phyloP scores from a whole-genome alignment of 2,113 vertebrate species.

The Bombycilla garrulus region DNA sequence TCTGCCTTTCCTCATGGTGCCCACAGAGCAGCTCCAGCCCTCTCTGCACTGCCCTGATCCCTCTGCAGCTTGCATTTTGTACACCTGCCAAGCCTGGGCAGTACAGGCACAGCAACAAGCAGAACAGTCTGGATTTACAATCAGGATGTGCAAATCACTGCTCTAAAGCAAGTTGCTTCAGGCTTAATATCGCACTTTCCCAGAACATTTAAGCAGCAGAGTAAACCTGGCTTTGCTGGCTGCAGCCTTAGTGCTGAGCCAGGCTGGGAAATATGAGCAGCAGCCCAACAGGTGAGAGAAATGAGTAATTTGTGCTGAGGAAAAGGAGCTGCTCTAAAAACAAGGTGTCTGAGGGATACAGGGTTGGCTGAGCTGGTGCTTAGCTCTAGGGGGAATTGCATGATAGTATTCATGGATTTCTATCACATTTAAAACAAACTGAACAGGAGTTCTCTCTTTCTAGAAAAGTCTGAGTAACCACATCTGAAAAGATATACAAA shows the following conservation, averaged over 20 bases:
- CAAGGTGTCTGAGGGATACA: rapidly evolving
- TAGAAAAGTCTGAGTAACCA: not conserved
- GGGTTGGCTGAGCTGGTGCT: too few species aligned
- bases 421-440: not conserved
- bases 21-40: not conserved
- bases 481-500: rapidly evolving
- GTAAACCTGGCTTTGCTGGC: not conserved
- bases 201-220: not conserved
- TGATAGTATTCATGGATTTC: rapidly evolving
- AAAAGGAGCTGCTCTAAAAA: not conserved
- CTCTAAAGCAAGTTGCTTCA: not conserved
- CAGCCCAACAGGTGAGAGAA: not conserved
- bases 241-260: not conserved
- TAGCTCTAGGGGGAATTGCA: rapidly evolving
- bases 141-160: not conserved
- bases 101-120: not conserved
- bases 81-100: not conserved
- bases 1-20: not conserved
- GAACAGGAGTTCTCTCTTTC: not conserved
- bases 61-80: not conserved
- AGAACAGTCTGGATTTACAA: not conserved
- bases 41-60: not conserved
- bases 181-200: not conserved
- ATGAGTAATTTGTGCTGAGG: too few species aligned
- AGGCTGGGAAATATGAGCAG: rapidly evolving